Conservation (phyloP, 2,797 vertebrate species). For the Leptodactylus fallax region DNA sequence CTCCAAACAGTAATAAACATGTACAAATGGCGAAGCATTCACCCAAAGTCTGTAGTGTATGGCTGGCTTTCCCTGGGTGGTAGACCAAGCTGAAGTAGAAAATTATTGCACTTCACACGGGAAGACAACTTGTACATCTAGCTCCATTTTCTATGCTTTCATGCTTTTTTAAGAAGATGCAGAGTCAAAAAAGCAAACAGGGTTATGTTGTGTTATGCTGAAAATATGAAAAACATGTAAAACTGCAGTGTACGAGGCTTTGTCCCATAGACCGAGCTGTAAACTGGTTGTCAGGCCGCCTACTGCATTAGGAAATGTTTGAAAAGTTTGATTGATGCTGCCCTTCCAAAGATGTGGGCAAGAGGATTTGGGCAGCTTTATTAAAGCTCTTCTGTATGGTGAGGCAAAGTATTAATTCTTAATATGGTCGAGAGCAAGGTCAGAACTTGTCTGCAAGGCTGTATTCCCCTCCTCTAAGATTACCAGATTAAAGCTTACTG, state of each 20-base stretch:
- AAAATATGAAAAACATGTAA: constrained; percentile 61
- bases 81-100: neutral
- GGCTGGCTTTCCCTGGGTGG: neutral
- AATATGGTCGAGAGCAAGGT: constrained; percentile 80
- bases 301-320: constrained; percentile 71
- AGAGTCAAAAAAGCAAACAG: too few relatives aligned
- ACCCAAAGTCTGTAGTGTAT: neutral
- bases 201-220: neutral
- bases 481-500: constrained; percentile 84
- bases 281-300: constrained; percentile 68
- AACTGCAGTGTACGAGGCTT: constrained; percentile 64
- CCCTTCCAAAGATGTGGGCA: constrained; percentile 68
- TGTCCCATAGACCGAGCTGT: constrained; percentile 68
- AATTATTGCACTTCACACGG: neutral
- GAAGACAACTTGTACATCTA: neutral
- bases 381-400: constrained; percentile 74
- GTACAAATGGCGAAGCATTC: neutral
- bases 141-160: neutral
- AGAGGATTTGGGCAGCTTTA: constrained; percentile 73
- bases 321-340: constrained; percentile 69
- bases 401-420: constrained; percentile 81
- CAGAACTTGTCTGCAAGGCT: constrained; percentile 78
- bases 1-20: too few relatives aligned
- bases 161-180: neutral
- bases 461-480: constrained; percentile 78